These are phyloP conservation scores for Xerus inauris DNA, from an alignment of 2,113 vertebrate species.

Conservation along the genomic window DNA sequence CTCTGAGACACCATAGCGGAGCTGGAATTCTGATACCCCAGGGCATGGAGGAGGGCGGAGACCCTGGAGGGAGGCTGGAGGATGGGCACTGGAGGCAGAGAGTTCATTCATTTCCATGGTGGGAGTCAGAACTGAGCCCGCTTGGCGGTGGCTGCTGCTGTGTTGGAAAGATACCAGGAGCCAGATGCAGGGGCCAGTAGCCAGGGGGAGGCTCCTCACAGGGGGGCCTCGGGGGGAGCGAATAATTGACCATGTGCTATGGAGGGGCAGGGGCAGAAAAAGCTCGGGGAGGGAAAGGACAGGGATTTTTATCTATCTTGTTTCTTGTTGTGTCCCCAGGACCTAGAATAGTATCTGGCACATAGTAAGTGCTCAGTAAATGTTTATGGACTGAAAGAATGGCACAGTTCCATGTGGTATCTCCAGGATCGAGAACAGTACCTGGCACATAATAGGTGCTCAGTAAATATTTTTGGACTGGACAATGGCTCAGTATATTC, in stretches of 20 bases:
- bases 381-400: no score
- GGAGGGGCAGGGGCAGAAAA: neutral
- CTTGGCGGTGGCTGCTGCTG: neutral
- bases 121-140: neutral
- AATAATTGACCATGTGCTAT: neutral
- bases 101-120: neutral
- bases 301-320: neutral
- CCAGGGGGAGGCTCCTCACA: neutral
- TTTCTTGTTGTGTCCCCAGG: neutral
- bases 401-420: neutral
- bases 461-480: neutral
- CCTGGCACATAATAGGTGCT: neutral
- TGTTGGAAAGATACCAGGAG: neutral
- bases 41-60: neutral
- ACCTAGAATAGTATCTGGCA: no score
- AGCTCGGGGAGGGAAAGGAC: neutral
- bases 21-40: neutral
- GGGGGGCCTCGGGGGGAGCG: neutral
- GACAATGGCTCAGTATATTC: neutral
- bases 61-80: no score
- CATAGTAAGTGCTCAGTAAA: no score
- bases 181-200: neutral
- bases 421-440: neutral
- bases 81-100: neutral
- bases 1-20: fast-evolving